phyloP scores from a whole-genome alignment of 2,797 vertebrate genomes.

The Hylomyscus alleni region DNA sequence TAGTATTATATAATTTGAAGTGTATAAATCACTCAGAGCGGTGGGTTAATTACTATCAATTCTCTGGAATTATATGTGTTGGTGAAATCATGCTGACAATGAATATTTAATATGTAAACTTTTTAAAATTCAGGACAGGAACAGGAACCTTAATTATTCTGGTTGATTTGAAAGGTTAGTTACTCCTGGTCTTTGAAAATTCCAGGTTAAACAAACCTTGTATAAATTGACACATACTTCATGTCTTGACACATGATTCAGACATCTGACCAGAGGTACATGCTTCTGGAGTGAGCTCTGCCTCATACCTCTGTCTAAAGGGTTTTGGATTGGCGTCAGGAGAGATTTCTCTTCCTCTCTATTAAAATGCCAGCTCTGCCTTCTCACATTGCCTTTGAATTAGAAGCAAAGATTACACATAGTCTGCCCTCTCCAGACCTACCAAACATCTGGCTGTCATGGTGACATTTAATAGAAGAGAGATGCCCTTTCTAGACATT shows the following conservation, averaged over 20 bases:
- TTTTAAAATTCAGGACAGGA: constrained; percentile 37
- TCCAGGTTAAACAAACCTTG: neutral
- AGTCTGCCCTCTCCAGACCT: constrained; percentile 5
- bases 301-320: neutral
- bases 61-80: constrained; percentile 1
- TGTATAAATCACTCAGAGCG: constrained; percentile 33
- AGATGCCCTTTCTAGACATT: neutral
- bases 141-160: neutral
- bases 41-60: constrained; percentile 14
- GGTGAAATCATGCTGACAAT: neutral
- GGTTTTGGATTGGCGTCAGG: neutral
- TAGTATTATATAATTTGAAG: constrained; percentile 49
- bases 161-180: neutral
- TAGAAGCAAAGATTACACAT: constrained; percentile 24
- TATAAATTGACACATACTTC: neutral
- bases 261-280: neutral
- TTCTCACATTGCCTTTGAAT: constrained; percentile 10
- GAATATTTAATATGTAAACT: neutral
- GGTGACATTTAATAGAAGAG: constrained; percentile 46
- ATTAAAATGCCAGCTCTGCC: neutral
- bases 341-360: neutral
- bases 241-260: neutral
- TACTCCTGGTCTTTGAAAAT: neutral
- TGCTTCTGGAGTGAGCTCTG: neutral
- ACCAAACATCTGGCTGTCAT: neutral